Base-by-base conservation (phyloP, 2,113 vertebrate genomes). In the Merops nubicus region DNA sequence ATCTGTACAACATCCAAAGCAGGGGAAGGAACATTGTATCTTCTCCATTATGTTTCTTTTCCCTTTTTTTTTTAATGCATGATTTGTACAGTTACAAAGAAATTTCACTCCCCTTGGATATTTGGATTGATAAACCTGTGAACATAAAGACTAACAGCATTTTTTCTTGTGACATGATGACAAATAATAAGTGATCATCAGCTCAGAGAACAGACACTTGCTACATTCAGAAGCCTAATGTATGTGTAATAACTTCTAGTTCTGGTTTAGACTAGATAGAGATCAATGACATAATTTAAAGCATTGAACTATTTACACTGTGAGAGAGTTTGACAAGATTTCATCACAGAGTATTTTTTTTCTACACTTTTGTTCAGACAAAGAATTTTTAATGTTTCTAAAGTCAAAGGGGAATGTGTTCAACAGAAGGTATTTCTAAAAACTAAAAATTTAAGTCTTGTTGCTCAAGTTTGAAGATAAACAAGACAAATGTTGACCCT, bases 401-500 rank as follows among this genome's bases (percentile, higher is more conserved):
- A 89, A 95, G 72, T 60, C 67, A 83, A 73, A 91, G 45, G 40
- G 50, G 59, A 94, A 93, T 23, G 16, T 13, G 15, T 68, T 64
- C 38, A 72, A 43, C 38, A 65, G 70, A 69, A 93, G 13, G 13
- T 19, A 33, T 21, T 84, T 86, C 76, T 34, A 38, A 68, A 59
- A 69, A 51, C 60, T 16, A 70, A 40, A 56, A 74, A 57, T 86
- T 54, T 72, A 70, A 72, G 57, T 70, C 23, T 77, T 29, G 28
- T 69, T 85, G 40, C 63, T 83, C 25, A 48, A 4, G 78, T 60
- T 36, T 23, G 57, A 92, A 72, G 51, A 93, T 65, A 89, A 96
- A 86, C 47, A 87, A 89, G 80, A 85, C 38, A 85, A 97, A 89
- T 69, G 51, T 51, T 73, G 85, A 76, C 72, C 83, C 60, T 72